phyloP scores from a whole-genome alignment of 2,888 invertebrate genomes.

The Eretmocerus hayati region DNA sequence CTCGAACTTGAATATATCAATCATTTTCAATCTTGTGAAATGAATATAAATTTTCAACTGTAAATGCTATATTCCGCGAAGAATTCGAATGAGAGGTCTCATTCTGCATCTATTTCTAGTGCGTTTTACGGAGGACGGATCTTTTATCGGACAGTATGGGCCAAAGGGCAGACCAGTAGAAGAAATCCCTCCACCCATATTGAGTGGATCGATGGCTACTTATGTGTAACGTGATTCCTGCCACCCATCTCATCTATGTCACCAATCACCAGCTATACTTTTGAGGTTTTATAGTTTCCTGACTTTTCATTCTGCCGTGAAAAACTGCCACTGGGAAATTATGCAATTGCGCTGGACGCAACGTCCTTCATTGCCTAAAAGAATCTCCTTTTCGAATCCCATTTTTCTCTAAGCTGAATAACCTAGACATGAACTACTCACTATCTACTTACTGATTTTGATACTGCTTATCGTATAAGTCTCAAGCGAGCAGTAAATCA shows the following conservation, averaged over 20 bases:
- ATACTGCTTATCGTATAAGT: too few species aligned
- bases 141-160: constrained; percentile 95
- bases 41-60: too few species aligned
- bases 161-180: constrained; percentile 52
- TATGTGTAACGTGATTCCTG: constrained; percentile 56
- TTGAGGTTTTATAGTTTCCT: constrained; percentile 22
- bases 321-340: constrained; percentile 29
- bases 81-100: too few species aligned
- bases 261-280: constrained; percentile 13
- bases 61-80: too few species aligned
- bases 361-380: constrained; percentile 46
- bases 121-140: constrained; percentile 94
- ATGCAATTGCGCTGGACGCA: constrained; percentile 45
- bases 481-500: too few species aligned
- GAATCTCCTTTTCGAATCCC: too few species aligned
- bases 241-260: constrained; percentile 23
- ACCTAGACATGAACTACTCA: too few species aligned
- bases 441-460: too few species aligned
- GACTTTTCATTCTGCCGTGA: constrained; percentile 35
- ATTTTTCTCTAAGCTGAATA: too few species aligned
- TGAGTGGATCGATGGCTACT: constrained; percentile 57
- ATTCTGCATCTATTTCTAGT: too few species aligned
- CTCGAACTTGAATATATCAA: too few species aligned
- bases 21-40: too few species aligned
- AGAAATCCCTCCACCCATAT: constrained; percentile 47